phyloP scores from a whole-genome alignment of 2,888 invertebrate genomes.

The Agriopis marginaria region DNA sequence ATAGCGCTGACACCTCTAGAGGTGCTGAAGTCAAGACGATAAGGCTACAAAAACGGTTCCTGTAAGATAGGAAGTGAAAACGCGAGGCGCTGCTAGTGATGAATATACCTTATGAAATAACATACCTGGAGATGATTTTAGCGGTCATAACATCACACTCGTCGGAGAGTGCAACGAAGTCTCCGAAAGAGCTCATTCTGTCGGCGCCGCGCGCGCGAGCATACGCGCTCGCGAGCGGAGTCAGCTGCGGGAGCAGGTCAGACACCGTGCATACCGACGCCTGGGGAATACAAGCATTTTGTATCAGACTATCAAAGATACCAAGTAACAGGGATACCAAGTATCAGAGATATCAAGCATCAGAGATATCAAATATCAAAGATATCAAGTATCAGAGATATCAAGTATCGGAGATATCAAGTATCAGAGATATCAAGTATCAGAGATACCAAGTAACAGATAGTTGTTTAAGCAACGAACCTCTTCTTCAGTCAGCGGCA shows the following conservation, averaged over 20 bases:
- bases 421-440: too few relatives aligned
- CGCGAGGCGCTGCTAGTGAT: too few relatives aligned
- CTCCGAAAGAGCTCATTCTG: slow-evolving; percentile 99
- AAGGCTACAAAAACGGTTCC: too few relatives aligned
- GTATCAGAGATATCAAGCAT: not conserved
- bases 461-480: slow-evolving; percentile 30
- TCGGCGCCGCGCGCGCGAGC: slow-evolving; percentile 98
- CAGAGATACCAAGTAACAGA: not conserved
- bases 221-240: slow-evolving; percentile 96
- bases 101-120: too few relatives aligned
- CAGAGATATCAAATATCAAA: too few relatives aligned
- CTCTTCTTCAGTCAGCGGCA: slow-evolving; percentile 87
- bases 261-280: slow-evolving; percentile 97
- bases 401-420: not conserved
- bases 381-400: not conserved
- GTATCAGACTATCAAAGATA: not conserved
- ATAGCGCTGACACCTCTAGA: too few relatives aligned
- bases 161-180: slow-evolving; percentile 98
- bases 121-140: slow-evolving; percentile 91
- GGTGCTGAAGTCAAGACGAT: too few relatives aligned
- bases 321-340: not conserved
- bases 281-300: slow-evolving; percentile 68
- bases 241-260: slow-evolving; percentile 90
- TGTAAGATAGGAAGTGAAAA: too few relatives aligned
- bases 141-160: slow-evolving; percentile 96